Evolutionary conservation across 2,797 vertebrate species (phyloP), one percentile per base, ranked within the genome.

Genomic region (Heterohyrax brucei): DNA sequence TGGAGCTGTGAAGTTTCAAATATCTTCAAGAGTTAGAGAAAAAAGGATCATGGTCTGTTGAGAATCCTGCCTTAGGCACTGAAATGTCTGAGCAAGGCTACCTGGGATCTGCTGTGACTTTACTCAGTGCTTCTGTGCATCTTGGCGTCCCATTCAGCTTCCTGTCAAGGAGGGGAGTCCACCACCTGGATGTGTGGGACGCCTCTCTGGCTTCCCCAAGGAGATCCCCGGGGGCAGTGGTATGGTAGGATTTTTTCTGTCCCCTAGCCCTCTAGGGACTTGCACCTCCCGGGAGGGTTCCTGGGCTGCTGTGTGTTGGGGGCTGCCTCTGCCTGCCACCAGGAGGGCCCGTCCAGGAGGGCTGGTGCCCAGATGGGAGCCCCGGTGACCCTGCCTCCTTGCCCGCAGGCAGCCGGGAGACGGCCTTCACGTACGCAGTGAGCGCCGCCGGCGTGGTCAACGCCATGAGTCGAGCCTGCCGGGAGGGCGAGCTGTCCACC

Each of bases 401-500:
- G 82, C 1, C 61, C 7, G 73, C 99, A 99, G 99, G 99, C 96
- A 99, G 99, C 98, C 98, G 99, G 86, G 99, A 99, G 98, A 99
- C 99, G 0, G 99, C 99, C 0, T 99, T 99, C 98, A 99, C 99
- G 0, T 99, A 99, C 0, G 99, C 99, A 0, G 99, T 99, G 98
- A 99, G 99, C 1, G 99, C 99, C 0, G 99, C 99, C 0, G 99
- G 99, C 22, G 99, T 99, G 95, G 99, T 99, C 88, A 99, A 99
- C 0, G 99, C 99, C 75, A 99, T 99, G 98, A 99, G 99, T 98
- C 99, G 99, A 0, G 99, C 99, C 1, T 99, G 99, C 98, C 98
- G 99, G 53, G 99, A 99, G 98, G 99, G 99, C 48, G 99, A 99
- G 98, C 99, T 99, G 96, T 99, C 99, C 88, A 99, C 99, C 87